Conservation (phyloP, 2,888 invertebrate species). For the Amblyteles armatorius region DNA sequence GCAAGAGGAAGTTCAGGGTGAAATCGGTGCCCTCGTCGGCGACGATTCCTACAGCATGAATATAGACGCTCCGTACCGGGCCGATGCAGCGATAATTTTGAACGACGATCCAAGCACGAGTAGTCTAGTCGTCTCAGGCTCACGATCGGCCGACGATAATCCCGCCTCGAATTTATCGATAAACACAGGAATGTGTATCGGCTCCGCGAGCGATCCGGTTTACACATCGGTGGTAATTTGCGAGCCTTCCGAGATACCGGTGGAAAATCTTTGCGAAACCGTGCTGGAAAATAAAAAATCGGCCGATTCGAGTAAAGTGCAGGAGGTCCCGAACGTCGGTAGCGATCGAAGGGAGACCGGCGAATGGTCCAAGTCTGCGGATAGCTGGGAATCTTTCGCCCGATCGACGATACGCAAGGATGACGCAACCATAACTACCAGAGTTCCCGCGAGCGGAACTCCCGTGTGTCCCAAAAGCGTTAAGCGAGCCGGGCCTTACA, state of each 20-base stretch:
- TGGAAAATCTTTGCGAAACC: constrained; percentile 50
- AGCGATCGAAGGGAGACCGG: constrained; percentile 16
- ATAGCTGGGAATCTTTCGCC: constrained; percentile 62
- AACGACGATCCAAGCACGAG: constrained; percentile 24
- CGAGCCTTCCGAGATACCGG: constrained; percentile 60
- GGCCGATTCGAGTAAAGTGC: constrained; percentile 46
- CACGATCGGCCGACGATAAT: constrained; percentile 2
- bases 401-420: constrained; percentile 54
- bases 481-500: constrained; percentile 89
- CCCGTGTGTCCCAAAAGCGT: constrained; percentile 86
- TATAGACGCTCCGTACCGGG: constrained; percentile 62
- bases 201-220: constrained; percentile 53
- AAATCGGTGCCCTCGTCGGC: constrained; percentile 48
- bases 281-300: constrained; percentile 42
- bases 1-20: constrained; percentile 40
- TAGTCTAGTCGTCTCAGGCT: not conserved
- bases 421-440: constrained; percentile 78
- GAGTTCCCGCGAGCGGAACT: constrained; percentile 86
- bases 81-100: constrained; percentile 35
- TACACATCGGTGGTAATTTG: constrained; percentile 54
- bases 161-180: constrained; percentile 41
- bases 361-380: constrained; percentile 40
- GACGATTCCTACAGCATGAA: constrained; percentile 55
- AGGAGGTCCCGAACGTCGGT: constrained; percentile 62
- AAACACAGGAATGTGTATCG: constrained; percentile 53